Conservation (phyloP, 2,888 invertebrate genomes). For the Diadromus collaris region DNA sequence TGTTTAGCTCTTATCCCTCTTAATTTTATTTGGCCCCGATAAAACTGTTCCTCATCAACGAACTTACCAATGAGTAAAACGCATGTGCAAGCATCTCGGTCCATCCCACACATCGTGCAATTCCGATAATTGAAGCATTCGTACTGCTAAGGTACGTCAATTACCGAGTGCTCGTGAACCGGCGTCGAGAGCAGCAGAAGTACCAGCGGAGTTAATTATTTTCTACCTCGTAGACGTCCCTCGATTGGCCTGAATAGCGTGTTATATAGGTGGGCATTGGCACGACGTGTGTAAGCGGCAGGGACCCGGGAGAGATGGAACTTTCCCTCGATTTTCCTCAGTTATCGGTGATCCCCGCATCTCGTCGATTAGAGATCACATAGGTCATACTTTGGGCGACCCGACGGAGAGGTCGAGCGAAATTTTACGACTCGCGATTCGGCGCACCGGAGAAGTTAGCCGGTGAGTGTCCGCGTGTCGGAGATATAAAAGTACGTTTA, state of each 20-base stretch:
- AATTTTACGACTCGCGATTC: not conserved
- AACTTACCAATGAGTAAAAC: not conserved
- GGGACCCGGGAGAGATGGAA: not conserved
- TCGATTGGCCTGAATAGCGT: not conserved
- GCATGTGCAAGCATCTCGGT: not conserved
- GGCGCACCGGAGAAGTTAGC: not conserved
- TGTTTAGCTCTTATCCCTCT: not conserved
- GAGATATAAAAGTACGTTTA: slow-evolving; percentile 58
- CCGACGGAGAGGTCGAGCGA: not conserved
- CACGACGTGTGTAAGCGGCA: slow-evolving; percentile 6
- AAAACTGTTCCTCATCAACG: not conserved
- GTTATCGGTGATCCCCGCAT: slow-evolving; percentile 2
- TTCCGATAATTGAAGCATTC: slow-evolving; percentile 17
- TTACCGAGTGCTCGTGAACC: slow-evolving; percentile 8
- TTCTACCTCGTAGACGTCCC: not conserved
- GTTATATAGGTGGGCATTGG: not conserved
- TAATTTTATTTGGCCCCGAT: not conserved
- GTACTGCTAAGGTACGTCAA: not conserved
- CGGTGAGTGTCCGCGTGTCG: not conserved
- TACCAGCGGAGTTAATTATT: slow-evolving; percentile 14
- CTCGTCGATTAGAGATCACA: not conserved
- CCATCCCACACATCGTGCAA: slow-evolving; percentile 2
- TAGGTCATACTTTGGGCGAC: not conserved
- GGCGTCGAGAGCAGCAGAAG: not conserved
- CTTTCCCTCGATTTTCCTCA: not conserved